Percentiles rank a stretch among this genome's conserved stretches.
Evolutionary conservation across 2,888 invertebrate genomes (phyloP).

Genomic region (Ectemnius continuus): DNA sequence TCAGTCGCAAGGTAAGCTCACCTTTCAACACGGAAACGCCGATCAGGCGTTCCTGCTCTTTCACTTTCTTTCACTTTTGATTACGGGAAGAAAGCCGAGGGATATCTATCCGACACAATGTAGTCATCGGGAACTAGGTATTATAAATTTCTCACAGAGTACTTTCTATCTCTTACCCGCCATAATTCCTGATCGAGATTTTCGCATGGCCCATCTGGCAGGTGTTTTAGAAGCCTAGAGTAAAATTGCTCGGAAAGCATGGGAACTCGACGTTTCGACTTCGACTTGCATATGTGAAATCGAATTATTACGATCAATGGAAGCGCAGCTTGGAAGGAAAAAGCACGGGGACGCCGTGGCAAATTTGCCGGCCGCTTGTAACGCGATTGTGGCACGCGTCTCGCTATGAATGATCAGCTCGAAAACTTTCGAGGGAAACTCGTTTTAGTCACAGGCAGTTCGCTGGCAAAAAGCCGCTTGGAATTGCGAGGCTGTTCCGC

Average conservation of each 20-base stretch:
- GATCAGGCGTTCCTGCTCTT: not conserved
- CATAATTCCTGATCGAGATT: no score
- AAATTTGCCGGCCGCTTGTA: conserved; percentile 4
- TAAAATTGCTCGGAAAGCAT: no score
- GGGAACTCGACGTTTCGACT: no score
- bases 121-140: no score
- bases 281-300: no score
- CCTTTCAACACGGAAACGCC: not conserved
- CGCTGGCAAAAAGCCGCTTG: conserved; percentile 23
- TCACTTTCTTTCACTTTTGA: conserved; percentile 17
- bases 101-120: conserved; percentile 6
- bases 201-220: no score
- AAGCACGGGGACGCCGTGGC: no score
- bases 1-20: conserved; percentile 57
- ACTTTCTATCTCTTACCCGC: no score
- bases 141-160: no score
- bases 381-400: conserved; percentile 15
- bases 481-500: conserved; percentile 34
- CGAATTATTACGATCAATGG: no score
- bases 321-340: no score
- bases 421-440: conserved; percentile 26
- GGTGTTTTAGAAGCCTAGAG: no score
- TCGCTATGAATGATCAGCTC: conserved; percentile 3
- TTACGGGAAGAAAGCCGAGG: conserved; percentile 24
- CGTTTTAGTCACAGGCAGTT: conserved; percentile 5